Evolutionary conservation across 1,140 invertebrate species (phyloP).

Genomic region (silkworm (Bombyx mori)): DNA sequence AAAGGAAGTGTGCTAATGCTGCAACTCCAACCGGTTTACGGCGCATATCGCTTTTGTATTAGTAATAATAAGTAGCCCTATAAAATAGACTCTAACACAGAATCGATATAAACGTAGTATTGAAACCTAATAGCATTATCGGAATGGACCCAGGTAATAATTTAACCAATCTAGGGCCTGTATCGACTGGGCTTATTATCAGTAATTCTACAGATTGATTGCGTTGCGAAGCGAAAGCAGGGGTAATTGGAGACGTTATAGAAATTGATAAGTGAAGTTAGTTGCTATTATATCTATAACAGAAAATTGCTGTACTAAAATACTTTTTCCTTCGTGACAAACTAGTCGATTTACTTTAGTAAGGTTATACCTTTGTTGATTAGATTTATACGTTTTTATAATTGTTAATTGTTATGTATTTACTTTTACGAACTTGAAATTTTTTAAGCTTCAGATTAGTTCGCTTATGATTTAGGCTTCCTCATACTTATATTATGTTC

Average conservation of each 20-base stretch:
- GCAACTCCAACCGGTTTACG: conserved; percentile 16
- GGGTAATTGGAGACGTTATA: neutral
- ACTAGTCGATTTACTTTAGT: too few species aligned
- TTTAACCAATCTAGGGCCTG: conserved; percentile 1
- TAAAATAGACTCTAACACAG: conserved; percentile 2
- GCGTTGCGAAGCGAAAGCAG: neutral
- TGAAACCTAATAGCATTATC: conserved; percentile 7
- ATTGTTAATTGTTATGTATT: too few species aligned
- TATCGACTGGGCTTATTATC: neutral
- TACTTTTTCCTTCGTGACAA: too few species aligned
- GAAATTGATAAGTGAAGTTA: too few species aligned
- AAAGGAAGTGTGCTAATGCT: conserved; percentile 16
- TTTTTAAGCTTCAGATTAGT: too few species aligned
- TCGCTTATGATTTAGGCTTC: too few species aligned
- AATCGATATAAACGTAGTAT: conserved; percentile 1
- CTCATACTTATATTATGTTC: too few species aligned
- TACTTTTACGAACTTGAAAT: too few species aligned
- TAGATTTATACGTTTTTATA: too few species aligned
- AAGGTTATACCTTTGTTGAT: too few species aligned
- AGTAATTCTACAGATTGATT: neutral
- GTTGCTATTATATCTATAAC: too few species aligned
- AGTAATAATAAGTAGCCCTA: conserved; percentile 4
- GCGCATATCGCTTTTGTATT: conserved; percentile 7
- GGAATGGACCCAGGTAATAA: conserved; percentile 2
- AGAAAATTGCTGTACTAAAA: too few species aligned